Conservation (phyloP, 2,797 vertebrate species). For the Octomys mimax region DNA sequence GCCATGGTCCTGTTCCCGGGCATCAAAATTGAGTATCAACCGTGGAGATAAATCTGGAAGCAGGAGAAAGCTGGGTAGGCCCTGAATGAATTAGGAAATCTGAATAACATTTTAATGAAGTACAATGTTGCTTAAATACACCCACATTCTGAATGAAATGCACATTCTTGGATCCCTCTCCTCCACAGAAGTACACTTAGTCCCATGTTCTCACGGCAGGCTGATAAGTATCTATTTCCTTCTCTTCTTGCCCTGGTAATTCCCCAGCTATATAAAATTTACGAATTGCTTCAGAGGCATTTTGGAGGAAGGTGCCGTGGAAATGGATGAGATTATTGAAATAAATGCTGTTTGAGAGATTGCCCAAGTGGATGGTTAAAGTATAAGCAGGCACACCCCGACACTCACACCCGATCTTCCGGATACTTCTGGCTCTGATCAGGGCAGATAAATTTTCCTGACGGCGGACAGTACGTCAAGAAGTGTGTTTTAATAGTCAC, state of each 20-base stretch:
- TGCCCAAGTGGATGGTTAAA: slow-evolving; percentile 69
- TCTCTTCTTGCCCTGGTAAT: not conserved
- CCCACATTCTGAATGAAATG: slow-evolving; percentile 38
- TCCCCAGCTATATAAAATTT: slow-evolving; percentile 48
- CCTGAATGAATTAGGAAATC: slow-evolving; percentile 50
- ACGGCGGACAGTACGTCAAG: slow-evolving; percentile 71
- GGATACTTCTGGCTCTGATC: slow-evolving; percentile 62
- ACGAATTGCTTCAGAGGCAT: slow-evolving; percentile 61
- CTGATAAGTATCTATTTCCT: slow-evolving; percentile 44
- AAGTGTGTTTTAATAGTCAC: slow-evolving; percentile 65
- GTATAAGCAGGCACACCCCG: not conserved
- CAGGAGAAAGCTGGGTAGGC: slow-evolving; percentile 8
- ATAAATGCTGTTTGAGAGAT: slow-evolving; percentile 67
- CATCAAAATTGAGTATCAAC: slow-evolving; percentile 22
- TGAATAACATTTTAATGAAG: slow-evolving; percentile 56
- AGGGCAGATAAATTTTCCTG: slow-evolving; percentile 64
- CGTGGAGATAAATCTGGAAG: slow-evolving; percentile 26
- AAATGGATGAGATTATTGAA: slow-evolving; percentile 60
- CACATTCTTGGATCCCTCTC: slow-evolving; percentile 30
- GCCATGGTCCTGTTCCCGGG: slow-evolving; percentile 51
- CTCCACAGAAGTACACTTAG: slow-evolving; percentile 2
- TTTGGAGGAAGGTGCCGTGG: slow-evolving; percentile 55
- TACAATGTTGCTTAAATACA: slow-evolving; percentile 7
- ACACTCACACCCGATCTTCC: not conserved
- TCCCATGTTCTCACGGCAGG: slow-evolving; percentile 51